Evolutionary conservation across 92 coral and sea anemone species (phyloP).

Genomic region (Siderastrea radians): DNA sequence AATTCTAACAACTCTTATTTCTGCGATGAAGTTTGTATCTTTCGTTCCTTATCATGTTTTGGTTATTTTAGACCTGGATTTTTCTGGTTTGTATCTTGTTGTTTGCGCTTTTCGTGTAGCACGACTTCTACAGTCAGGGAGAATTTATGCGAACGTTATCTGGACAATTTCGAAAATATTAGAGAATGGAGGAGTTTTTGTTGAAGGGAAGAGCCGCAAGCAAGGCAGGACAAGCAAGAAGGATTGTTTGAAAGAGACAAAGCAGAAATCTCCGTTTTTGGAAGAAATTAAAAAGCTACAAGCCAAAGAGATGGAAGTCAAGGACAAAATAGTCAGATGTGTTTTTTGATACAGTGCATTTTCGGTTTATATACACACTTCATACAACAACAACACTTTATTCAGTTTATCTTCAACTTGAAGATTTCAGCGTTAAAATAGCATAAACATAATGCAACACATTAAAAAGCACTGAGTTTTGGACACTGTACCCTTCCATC

Average conservation of each 20-base stretch:
- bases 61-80: constrained; percentile 41
- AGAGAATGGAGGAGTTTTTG: neutral
- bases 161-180: constrained; percentile 6
- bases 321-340: too few species aligned
- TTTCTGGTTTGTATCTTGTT: constrained; percentile 47
- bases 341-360: too few species aligned
- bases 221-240: neutral
- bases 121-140: constrained; percentile 30
- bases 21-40: constrained; percentile 25
- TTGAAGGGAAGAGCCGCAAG: neutral
- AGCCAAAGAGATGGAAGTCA: neutral
- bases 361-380: too few species aligned
- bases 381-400: too few species aligned
- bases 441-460: too few species aligned
- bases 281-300: neutral
- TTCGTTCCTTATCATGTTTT: constrained; percentile 63
- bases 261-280: neutral
- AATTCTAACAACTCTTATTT: neutral
- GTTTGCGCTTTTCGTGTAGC: constrained; percentile 50
- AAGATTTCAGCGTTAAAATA: too few species aligned
- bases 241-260: neutral
- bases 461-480: too few species aligned
- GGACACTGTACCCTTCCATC: too few species aligned
- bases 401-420: too few species aligned
- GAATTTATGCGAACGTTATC: constrained; percentile 4